Conservation (phyloP, 2,888 invertebrate genomes). For the Elysia crispata region DNA sequence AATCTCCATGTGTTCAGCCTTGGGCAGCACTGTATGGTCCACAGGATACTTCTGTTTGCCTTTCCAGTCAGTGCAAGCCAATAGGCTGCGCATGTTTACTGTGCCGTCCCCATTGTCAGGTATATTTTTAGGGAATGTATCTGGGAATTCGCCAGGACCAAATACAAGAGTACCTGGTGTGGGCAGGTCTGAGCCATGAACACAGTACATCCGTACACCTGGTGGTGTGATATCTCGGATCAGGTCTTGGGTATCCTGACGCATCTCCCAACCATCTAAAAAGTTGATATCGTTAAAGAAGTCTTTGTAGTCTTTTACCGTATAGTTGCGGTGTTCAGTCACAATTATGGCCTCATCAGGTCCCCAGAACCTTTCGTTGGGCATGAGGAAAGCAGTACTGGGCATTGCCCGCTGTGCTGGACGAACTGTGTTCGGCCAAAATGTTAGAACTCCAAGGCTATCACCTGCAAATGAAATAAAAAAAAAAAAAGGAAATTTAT, state of each 20-base stretch:
- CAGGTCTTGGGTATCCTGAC: conserved; percentile 69
- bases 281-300: conserved; percentile 73
- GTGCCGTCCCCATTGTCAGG: conserved; percentile 93
- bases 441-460: conserved; percentile 89
- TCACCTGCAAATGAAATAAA: no score
- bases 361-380: conserved; percentile 92
- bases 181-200: conserved; percentile 69
- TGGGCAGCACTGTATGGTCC: conserved; percentile 81
- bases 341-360: conserved; percentile 76
- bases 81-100: no score
- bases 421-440: conserved; percentile 88
- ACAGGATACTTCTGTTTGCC: conserved; percentile 81
- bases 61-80: conserved; percentile 89
- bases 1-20: conserved; percentile 89
- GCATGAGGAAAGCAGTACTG: conserved; percentile 96
- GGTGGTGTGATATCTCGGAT: conserved; percentile 66
- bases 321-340: conserved; percentile 72
- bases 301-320: conserved; percentile 71
- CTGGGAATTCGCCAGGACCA: conserved; percentile 65
- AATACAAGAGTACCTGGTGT: conserved; percentile 71
- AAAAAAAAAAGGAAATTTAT: no score
- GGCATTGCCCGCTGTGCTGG: conserved; percentile 95
- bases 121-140: conserved; percentile 72
- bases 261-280: conserved; percentile 67
- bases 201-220: conserved; percentile 73